Percentiles rank a stretch among this genome's conserved stretches.
phyloP scores from a whole-genome alignment of 2,797 vertebrate species.

The Streptopelia turtur region DNA sequence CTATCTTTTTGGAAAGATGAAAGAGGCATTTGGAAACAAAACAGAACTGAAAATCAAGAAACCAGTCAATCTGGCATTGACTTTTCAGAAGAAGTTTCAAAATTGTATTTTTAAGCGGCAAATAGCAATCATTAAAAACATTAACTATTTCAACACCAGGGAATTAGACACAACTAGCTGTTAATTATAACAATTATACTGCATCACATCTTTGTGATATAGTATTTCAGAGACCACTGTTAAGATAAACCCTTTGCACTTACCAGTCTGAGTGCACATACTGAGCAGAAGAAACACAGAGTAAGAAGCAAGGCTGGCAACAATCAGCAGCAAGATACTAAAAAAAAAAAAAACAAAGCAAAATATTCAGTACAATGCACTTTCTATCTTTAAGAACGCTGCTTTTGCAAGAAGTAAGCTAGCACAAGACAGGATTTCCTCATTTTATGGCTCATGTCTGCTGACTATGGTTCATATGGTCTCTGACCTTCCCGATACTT shows the following conservation, averaged over 20 bases:
- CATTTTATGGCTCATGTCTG: constrained; percentile 31
- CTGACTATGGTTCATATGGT: constrained; percentile 14
- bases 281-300: constrained; percentile 93
- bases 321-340: constrained; percentile 88
- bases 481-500: neutral
- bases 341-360: constrained; percentile 58
- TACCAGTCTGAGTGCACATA: constrained; percentile 94
- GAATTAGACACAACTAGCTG: neutral
- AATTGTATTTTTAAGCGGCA: neutral
- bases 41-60: neutral
- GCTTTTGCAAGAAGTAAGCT: neutral
- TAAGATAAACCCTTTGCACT: constrained; percentile 46
- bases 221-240: neutral
- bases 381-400: neutral
- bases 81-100: neutral
- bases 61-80: neutral
- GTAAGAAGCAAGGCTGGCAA: constrained; percentile 87
- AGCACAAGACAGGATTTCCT: constrained; percentile 47
- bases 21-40: neutral
- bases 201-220: neutral
- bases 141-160: neutral
- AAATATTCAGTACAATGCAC: neutral
- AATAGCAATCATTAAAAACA: neutral
- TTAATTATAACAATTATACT: neutral
- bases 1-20: neutral